These are phyloP conservation scores for Diuraphis noxia DNA, from an alignment of 1,140 invertebrate genomes.

Conservation along the genomic window DNA sequence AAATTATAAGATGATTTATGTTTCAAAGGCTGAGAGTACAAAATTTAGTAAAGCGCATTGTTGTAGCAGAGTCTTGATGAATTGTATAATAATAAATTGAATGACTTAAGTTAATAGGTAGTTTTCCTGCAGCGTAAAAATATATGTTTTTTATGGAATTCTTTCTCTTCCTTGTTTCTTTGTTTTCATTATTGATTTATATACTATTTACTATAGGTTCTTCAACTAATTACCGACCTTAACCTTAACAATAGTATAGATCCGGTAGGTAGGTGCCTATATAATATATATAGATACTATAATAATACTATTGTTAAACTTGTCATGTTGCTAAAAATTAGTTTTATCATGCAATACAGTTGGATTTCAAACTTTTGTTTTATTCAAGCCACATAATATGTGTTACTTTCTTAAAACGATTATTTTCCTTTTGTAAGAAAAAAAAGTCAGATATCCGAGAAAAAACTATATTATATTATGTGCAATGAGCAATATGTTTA, in stretches of 20 bases:
- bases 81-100: neutral
- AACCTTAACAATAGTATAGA: conserved; percentile 33
- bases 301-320: conserved; percentile 13
- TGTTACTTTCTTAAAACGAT: neutral
- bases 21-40: neutral
- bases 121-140: neutral
- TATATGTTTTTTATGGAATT: neutral
- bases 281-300: too few species aligned
- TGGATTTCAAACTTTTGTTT: conserved; percentile 28
- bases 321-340: conserved; percentile 4
- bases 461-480: neutral
- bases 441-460: neutral
- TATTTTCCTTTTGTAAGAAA: neutral
- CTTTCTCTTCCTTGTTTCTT: conserved; percentile 49
- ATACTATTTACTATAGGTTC: conserved; percentile 30
- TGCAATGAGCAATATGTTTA: neutral
- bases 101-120: neutral
- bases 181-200: conserved; percentile 33
- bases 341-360: conserved; percentile 30
- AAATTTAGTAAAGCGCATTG: neutral
- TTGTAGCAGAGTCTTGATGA: neutral
- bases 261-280: neutral
- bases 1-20: neutral
- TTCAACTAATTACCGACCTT: conserved; percentile 42
- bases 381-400: neutral